These are phyloP conservation scores for Aquatica leii DNA, from an alignment of 2,888 invertebrate species.

Conservation along the genomic window DNA sequence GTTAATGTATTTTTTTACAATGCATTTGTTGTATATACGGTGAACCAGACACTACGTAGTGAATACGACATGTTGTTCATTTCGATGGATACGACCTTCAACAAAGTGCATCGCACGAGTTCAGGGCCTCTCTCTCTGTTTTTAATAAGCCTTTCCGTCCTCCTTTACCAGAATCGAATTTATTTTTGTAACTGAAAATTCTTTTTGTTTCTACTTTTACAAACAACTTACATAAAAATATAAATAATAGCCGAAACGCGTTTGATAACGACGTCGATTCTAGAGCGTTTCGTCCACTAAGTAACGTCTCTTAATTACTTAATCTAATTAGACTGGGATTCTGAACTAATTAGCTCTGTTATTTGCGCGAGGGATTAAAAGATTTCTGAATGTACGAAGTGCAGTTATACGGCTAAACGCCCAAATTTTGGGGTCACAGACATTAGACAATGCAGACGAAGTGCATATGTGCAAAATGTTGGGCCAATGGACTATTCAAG, in stretches of 20 bases:
- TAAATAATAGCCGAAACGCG: too few species aligned
- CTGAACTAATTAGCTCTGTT: too few species aligned
- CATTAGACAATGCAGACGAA: constrained; percentile 59
- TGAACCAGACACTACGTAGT: constrained; percentile 53
- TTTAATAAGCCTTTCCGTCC: constrained; percentile 49
- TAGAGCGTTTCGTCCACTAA: too few species aligned
- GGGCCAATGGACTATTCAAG: constrained; percentile 60
- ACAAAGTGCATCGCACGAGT: constrained; percentile 60
- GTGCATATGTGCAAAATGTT: constrained; percentile 59
- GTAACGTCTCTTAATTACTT: too few species aligned
- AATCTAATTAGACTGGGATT: too few species aligned
- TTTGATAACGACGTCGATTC: too few species aligned
- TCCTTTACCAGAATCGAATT: constrained; percentile 14
- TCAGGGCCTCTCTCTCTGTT: constrained; percentile 54
- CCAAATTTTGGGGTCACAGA: constrained; percentile 60
- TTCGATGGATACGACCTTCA: constrained; percentile 58
- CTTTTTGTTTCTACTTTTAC: neutral
- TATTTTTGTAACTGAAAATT: constrained; percentile 40
- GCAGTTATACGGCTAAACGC: constrained; percentile 49
- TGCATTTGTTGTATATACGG: constrained; percentile 27
- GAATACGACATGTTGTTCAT: constrained; percentile 55
- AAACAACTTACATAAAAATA: too few species aligned
- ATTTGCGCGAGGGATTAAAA: too few species aligned
- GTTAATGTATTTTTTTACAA: constrained; percentile 22
- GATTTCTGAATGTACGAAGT: constrained; percentile 22